Evolutionary conservation across 2,888 invertebrate genomes (phyloP), one percentile per base, ranked within the genome.

Genomic region (Pristionchus japonicus): DNA sequence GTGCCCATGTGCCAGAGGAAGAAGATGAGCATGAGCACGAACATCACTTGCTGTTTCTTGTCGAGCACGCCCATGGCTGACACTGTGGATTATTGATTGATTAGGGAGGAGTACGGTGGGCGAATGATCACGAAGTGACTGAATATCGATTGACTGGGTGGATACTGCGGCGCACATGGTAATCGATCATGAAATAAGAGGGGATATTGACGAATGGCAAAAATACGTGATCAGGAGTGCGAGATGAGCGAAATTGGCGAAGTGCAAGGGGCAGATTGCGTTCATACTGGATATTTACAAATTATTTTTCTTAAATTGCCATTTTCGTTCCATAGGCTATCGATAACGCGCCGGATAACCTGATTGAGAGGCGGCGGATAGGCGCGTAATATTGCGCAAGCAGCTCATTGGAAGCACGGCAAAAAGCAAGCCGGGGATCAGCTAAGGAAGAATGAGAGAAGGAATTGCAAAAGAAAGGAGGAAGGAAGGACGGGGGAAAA

Each of bases 1-100:
- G 93, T 94, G 17, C 93, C 93, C 85, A 93, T 91, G 90, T 94
- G 93, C 94, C 94, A 94, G 40, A 94, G 88, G 77, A 92, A 92
- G 91, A 92, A 94, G 84, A 94, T 93, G 43, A 94, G 89, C 90
- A 93, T 93, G 86, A 94, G 88, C 3, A 93, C 90, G 64, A 90
- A 86, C 91, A 94, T 91, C 47, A 93, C 92, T 84, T 90, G 90
- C 88, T 94, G 92, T 89, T 93, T 93, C 87, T 89, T 89, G 84
- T 92, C 92, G 77, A 92, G 74, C 86, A 61, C 80, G 43, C 77
- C 77, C 87, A 87, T 87, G n/a, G 52, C 13, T 74, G 57, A 34
- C 13, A n/a, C 43, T 43, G 11, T 11, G 43, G 11, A 77, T 43
- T 77, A 77, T 77, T 20, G 77, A 77, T 77, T 77, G 47, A 77